Percentiles rank a stretch among this genome's conserved stretches.
These are phyloP conservation scores for Eupelmus urozonus DNA, from an alignment of 2,888 invertebrate species.

Conservation along the genomic window DNA sequence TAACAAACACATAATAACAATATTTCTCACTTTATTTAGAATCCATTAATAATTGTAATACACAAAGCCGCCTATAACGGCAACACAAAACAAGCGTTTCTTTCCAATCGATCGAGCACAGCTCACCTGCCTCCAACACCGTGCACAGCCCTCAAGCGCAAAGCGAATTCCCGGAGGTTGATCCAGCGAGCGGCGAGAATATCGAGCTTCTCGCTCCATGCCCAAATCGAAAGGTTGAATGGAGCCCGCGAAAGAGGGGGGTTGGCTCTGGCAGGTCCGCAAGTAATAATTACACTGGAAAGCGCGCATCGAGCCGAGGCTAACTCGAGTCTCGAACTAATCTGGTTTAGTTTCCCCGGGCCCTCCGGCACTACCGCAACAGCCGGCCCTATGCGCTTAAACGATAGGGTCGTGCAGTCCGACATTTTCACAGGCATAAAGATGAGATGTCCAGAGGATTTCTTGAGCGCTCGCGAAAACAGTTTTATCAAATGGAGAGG, in stretches of 20 bases:
- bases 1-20: too few relatives aligned
- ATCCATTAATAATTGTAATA: too few relatives aligned
- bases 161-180: constrained; percentile 1
- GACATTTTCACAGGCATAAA: not conserved
- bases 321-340: constrained; percentile 64
- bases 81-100: too few relatives aligned
- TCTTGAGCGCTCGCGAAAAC: too few relatives aligned
- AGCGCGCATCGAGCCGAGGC: constrained; percentile 65
- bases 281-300: constrained; percentile 70
- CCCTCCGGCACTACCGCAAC: not conserved
- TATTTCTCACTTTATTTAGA: too few relatives aligned
- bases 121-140: too few relatives aligned
- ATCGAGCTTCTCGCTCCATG: constrained; percentile 2
- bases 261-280: constrained; percentile 1
- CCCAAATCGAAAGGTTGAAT: constrained; percentile 53
- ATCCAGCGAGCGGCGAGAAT: not conserved
- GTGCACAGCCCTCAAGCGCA: not conserved
- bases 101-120: too few relatives aligned
- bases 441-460: too few relatives aligned
- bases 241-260: not conserved
- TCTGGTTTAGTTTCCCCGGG: constrained; percentile 65
- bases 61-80: too few relatives aligned
- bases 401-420: constrained; percentile 13
- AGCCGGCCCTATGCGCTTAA: not conserved
- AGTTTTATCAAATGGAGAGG: too few relatives aligned